Evolutionary conservation across 1,140 invertebrate species (phyloP).

Genomic region (Carposina sasakii): DNA sequence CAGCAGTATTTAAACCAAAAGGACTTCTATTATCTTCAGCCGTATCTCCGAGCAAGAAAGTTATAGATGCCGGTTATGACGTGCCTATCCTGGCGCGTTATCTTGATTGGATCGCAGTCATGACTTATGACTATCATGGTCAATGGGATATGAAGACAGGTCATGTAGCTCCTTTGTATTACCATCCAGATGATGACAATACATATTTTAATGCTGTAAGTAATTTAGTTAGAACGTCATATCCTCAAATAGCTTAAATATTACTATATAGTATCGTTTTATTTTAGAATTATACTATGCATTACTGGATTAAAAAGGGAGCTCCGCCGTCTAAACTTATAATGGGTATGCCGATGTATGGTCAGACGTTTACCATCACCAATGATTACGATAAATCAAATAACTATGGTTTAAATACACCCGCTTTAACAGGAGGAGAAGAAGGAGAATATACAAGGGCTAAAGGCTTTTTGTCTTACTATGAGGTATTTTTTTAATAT

Average conservation of each 20-base stretch:
- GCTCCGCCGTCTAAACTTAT: slow-evolving; percentile 85
- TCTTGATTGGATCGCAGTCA: slow-evolving; percentile 91
- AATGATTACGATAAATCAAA: slow-evolving; percentile 48
- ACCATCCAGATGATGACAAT: slow-evolving; percentile 85
- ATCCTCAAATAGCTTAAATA: too few relatives aligned
- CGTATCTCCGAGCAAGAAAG: slow-evolving; percentile 90
- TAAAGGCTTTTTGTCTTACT: slow-evolving; percentile 90
- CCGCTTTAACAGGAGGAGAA: slow-evolving; percentile 81
- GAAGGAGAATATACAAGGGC: slow-evolving; percentile 88
- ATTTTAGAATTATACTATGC: slow-evolving; percentile 85
- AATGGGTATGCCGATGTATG: slow-evolving; percentile 93
- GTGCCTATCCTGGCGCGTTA: slow-evolving; percentile 80
- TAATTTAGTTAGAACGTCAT: too few relatives aligned
- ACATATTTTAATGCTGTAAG: slow-evolving; percentile 79
- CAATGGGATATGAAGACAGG: slow-evolving; percentile 94
- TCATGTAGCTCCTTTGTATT: slow-evolving; percentile 87
- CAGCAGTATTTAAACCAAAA: slow-evolving; percentile 80
- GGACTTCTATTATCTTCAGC: slow-evolving; percentile 86
- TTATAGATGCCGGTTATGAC: slow-evolving; percentile 90
- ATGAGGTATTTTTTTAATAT: slow-evolving; percentile 76
- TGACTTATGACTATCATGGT: slow-evolving; percentile 93
- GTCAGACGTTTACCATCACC: slow-evolving; percentile 83
- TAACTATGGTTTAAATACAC: slow-evolving; percentile 81
- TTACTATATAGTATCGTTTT: slow-evolving; percentile 12
- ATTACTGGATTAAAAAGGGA: slow-evolving; percentile 91